phyloP scores from a whole-genome alignment of 2,888 invertebrate genomes.

The Eristalis intricaria region DNA sequence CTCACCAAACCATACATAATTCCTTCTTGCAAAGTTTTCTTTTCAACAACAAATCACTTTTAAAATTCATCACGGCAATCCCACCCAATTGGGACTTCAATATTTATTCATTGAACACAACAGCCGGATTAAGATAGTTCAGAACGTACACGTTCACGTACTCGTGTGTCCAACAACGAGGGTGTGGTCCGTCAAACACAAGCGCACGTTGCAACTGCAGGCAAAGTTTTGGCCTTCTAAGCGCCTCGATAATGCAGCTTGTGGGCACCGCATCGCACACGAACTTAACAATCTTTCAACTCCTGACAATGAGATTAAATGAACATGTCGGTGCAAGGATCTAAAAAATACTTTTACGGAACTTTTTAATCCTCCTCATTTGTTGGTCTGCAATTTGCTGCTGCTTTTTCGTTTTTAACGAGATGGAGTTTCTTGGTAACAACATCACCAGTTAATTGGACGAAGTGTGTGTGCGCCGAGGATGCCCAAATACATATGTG shows the following conservation, averaged over 20 bases:
- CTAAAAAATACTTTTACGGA: background rate
- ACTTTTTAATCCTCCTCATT: background rate
- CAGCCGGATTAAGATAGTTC: background rate
- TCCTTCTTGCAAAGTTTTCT: background rate
- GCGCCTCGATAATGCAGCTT: background rate
- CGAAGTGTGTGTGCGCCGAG: background rate
- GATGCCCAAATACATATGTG: background rate
- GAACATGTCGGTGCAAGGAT: background rate
- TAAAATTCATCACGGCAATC: background rate
- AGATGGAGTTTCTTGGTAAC: background rate
- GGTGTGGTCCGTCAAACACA: background rate
- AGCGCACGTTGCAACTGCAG: background rate
- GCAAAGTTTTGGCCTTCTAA: background rate
- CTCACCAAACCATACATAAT: background rate
- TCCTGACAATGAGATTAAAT: background rate
- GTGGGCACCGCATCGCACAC: background rate
- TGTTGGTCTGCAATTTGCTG: background rate
- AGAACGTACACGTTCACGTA: background rate
- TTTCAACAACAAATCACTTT: background rate
- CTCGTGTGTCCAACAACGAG: background rate
- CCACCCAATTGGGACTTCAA: background rate
- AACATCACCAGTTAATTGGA: background rate
- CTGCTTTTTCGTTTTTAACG: background rate
- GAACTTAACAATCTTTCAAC: constrained; percentile 1
- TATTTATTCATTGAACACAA: background rate